Evolutionary conservation across 2,888 invertebrate genomes (phyloP).

Genomic region (Scaptomyza cyrtandrae): DNA sequence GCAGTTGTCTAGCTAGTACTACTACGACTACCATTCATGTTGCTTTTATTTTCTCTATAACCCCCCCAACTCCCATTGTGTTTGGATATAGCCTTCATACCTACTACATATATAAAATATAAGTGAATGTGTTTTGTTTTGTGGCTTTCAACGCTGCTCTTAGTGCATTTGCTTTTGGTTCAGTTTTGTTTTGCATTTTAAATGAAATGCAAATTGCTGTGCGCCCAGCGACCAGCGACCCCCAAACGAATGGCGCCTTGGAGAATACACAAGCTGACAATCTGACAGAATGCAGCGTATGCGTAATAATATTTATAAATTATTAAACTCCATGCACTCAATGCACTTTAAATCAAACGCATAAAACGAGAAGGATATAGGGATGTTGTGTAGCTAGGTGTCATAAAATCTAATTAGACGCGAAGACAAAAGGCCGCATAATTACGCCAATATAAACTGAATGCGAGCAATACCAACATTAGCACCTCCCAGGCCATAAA

Average conservation of each 20-base stretch:
- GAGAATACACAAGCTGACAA: conserved; percentile 51
- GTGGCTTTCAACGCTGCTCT: conserved; percentile 64
- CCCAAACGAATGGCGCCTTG: conserved; percentile 65
- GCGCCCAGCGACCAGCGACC: conserved; percentile 30
- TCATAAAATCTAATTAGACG: conserved; percentile 78
- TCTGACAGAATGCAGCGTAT: conserved; percentile 50
- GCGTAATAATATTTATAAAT: conserved; percentile 75
- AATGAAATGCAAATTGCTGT: conserved; percentile 73
- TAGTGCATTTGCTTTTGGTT: conserved; percentile 48
- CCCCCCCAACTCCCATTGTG: conserved; percentile 11
- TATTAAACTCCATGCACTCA: conserved; percentile 52
- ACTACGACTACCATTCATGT: conserved; percentile 24
- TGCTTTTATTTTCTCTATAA: conserved; percentile 39
- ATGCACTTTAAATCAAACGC: conserved; percentile 21
- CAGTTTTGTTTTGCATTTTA: conserved; percentile 71
- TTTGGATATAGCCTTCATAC: conserved; percentile 15
- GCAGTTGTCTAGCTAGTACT: conserved; percentile 27
- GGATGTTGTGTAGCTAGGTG: conserved; percentile 11
- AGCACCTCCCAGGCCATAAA: conserved; percentile 70
- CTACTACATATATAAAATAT: conserved; percentile 22
- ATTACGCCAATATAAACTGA: conserved; percentile 73
- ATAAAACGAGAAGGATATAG: not conserved
- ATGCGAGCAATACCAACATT: conserved; percentile 60
- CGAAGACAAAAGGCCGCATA: conserved; percentile 77
- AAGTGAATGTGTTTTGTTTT: conserved; percentile 51